Percentiles rank a stretch among this genome's conserved stretches.
These are phyloP conservation scores for Agrotis ipsilon DNA, from an alignment of 2,888 invertebrate genomes.

Conservation along the genomic window DNA sequence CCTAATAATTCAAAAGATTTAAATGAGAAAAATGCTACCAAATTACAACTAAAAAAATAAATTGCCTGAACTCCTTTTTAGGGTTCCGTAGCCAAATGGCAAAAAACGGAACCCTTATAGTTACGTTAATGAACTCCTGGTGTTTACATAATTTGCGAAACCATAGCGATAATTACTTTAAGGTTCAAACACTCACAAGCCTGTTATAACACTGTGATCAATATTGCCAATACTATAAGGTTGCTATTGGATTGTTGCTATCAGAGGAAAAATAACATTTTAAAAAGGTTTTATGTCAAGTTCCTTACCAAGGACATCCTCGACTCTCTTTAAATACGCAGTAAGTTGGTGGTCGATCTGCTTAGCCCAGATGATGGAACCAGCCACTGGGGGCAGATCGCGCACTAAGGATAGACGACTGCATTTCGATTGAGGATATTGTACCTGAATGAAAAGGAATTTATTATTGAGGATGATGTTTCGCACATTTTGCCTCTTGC, in stretches of 20 bases:
- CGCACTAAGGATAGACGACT: constrained; percentile 97
- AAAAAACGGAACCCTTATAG: too few relatives aligned
- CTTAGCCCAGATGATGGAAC: constrained; percentile 99
- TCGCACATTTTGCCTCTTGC: too few relatives aligned
- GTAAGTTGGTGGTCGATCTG: constrained; percentile 99
- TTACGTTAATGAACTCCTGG: too few relatives aligned
- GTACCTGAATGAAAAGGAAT: constrained; percentile 91
- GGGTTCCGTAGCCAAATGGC: too few relatives aligned
- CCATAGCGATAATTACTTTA: not conserved
- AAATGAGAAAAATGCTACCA: not conserved
- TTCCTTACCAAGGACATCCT: constrained; percentile 97
- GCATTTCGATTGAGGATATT: constrained; percentile 98
- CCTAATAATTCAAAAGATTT: constrained; percentile 83
- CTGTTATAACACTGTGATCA: not conserved
- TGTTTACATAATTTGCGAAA: not conserved
- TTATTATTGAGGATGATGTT: not conserved
- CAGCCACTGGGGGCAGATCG: constrained; percentile 99
- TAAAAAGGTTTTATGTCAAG: not conserved
- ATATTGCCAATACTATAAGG: not conserved
- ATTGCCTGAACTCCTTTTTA: too few relatives aligned
- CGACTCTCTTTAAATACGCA: constrained; percentile 98
- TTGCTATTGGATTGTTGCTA: not conserved
- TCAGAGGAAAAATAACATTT: not conserved
- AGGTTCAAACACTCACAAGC: not conserved
- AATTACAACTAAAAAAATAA: too few relatives aligned